A percentile compares a stretch with the other conserved stretches of the same genome.
These are phyloP conservation scores for Brachionus sp. DNA, from an alignment of 1,140 invertebrate genomes.

Conservation along the genomic window DNA sequence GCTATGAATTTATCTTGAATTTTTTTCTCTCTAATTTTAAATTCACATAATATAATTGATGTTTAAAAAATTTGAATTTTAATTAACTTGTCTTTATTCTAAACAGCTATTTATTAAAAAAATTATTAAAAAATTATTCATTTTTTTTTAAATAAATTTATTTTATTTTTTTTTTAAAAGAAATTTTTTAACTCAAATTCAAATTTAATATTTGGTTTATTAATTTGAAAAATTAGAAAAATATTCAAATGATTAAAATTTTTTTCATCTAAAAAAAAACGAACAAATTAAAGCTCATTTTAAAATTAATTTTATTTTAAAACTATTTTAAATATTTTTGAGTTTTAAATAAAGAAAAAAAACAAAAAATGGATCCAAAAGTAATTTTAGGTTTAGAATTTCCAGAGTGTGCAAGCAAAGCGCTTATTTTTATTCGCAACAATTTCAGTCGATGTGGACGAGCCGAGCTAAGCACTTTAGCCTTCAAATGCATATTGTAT, in stretches of 20 bases:
- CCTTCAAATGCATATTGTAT: background rate
- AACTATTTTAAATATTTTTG: no score
- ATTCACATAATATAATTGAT: background rate
- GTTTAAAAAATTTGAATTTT: background rate
- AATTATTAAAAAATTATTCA: no score
- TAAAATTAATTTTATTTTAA: background rate
- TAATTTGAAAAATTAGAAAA: no score
- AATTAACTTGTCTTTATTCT: constrained; percentile 30
- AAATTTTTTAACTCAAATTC: background rate
- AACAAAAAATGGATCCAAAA: constrained; percentile 42
- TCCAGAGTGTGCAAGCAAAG: constrained; percentile 33
- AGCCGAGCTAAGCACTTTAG: background rate
- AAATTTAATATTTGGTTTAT: background rate
- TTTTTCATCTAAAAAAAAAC: background rate
- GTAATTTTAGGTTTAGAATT: constrained; percentile 1
- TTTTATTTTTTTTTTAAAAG: background rate
- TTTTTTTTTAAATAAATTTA: background rate
- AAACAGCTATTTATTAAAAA: background rate
- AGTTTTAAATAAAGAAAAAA: no score
- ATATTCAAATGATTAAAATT: no score
- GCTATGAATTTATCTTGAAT: background rate
- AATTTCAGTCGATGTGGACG: background rate
- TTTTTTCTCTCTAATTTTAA: background rate
- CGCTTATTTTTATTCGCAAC: background rate
- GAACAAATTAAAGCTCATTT: constrained; percentile 12